Base-by-base conservation (phyloP, 1,140 invertebrate species). In the Protaetia brevitarsis region DNA sequence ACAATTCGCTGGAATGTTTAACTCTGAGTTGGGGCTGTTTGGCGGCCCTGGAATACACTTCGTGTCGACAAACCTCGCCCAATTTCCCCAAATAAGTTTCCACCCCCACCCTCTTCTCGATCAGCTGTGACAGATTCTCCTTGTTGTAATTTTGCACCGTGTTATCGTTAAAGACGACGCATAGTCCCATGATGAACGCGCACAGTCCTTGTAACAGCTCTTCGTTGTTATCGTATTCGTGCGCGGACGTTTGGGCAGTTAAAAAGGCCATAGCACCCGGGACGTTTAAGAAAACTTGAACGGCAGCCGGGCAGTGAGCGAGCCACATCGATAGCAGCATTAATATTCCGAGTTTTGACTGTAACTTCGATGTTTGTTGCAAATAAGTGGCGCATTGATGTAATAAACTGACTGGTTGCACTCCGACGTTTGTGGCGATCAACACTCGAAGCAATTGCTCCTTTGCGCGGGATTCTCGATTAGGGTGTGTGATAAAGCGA, bases 261-360 rank as follows among this genome's bases (percentile, higher is more conserved):
- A 95, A 81, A 79, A 88, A 97, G 45, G 94, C 88, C 73, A 98
- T 88, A 30, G 92, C 93, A 11, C 90, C 88, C n/a, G 91, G 72
- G 28, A 94, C 91, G 63, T 82, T 82, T 0, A 99, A 83, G 74
- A 99, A 94, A 8, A 89, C 85, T 71, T 88, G 88, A 0, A 98
- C 93, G 0, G 94, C 94, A 0, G 84, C 73, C 2, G 92, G 85
- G 79, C 95, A 97, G 73, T 95, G 86, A 1, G 89, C 84, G 70
- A 94, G 81, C 97, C 97, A 99, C 51, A 88, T 89, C 31, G 89
- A 89, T 30, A 99, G 80, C 59, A 99, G 81, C 86, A 97, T 97
- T 19, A 99, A 81, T 13, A 98, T 83, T 1, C 94, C 96, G 66
- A 98, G 85, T 82, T 96, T 91, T 16, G 94, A 89, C 78, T 98